phyloP scores from a whole-genome alignment of 2,113 vertebrate genomes.

The Atrichornis clamosus region DNA sequence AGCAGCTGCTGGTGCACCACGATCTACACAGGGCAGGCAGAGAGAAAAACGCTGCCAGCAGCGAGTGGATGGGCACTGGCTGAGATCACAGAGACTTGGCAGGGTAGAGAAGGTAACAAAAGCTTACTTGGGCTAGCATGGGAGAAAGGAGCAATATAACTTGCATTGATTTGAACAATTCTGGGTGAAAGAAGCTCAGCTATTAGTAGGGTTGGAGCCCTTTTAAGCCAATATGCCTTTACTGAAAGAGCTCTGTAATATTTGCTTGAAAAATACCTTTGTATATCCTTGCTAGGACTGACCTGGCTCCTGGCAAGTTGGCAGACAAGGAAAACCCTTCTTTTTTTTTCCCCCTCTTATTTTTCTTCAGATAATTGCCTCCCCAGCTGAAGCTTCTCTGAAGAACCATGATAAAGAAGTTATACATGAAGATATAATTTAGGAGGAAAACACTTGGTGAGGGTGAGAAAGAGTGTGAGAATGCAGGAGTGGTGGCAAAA shows the following conservation, averaged over 20 bases:
- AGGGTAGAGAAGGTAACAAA: background rate
- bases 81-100: background rate
- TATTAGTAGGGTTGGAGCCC: background rate
- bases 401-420: background rate
- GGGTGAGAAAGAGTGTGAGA: background rate
- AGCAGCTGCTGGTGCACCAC: background rate
- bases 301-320: background rate
- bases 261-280: conserved; percentile 15
- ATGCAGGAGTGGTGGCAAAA: background rate
- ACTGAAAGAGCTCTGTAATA: conserved; percentile 20
- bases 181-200: background rate
- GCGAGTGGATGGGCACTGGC: background rate
- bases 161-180: conserved; percentile 4
- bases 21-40: background rate
- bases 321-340: background rate
- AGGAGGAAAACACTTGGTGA: background rate
- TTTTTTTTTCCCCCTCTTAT: background rate
- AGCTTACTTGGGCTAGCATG: background rate
- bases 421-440: background rate
- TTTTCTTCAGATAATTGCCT: background rate
- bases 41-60: background rate
- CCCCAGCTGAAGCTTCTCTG: background rate
- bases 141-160: conserved; percentile 17
- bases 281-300: background rate
- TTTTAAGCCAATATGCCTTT: conserved; percentile 19